Conservation (phyloP, 2,888 invertebrate genomes). For the Hydrotaea diabolus region DNA sequence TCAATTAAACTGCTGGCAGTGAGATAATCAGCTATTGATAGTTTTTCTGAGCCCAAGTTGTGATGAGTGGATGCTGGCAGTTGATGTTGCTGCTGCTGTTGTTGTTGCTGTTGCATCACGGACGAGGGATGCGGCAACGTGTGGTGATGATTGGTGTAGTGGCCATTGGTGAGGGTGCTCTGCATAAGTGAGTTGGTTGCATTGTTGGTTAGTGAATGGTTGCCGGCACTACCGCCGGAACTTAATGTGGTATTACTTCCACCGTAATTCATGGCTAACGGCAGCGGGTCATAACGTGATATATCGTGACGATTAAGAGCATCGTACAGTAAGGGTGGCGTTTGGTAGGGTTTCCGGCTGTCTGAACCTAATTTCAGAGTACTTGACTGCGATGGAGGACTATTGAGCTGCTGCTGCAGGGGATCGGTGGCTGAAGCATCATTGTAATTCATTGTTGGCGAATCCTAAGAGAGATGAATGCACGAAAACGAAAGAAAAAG, state of each 20-base stretch:
- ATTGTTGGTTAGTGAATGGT: slow-evolving; percentile 68
- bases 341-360: slow-evolving; percentile 75
- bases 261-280: slow-evolving; percentile 73
- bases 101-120: slow-evolving; percentile 57
- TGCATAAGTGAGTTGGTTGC: slow-evolving; percentile 61
- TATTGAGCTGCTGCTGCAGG: slow-evolving; percentile 75
- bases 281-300: slow-evolving; percentile 77
- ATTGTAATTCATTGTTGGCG: slow-evolving; percentile 69
- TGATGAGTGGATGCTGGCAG: slow-evolving; percentile 64
- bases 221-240: slow-evolving; percentile 71
- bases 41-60: slow-evolving; percentile 72
- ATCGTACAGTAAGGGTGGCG: slow-evolving; percentile 78
- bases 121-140: slow-evolving; percentile 74
- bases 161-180: slow-evolving; percentile 67
- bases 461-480: slow-evolving; percentile 67
- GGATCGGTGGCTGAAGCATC: slow-evolving; percentile 71
- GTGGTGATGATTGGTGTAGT: slow-evolving; percentile 73
- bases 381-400: slow-evolving; percentile 80
- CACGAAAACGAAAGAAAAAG: slow-evolving; percentile 19
- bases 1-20: slow-evolving; percentile 79
- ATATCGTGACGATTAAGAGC: slow-evolving; percentile 75
- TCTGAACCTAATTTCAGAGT: slow-evolving; percentile 79
- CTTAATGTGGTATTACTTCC: slow-evolving; percentile 74
- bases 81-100: slow-evolving; percentile 70
- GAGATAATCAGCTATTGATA: slow-evolving; percentile 78